Conservation (phyloP, 2,797 vertebrate species). For the Poeciliopsis paucimaculata region DNA sequence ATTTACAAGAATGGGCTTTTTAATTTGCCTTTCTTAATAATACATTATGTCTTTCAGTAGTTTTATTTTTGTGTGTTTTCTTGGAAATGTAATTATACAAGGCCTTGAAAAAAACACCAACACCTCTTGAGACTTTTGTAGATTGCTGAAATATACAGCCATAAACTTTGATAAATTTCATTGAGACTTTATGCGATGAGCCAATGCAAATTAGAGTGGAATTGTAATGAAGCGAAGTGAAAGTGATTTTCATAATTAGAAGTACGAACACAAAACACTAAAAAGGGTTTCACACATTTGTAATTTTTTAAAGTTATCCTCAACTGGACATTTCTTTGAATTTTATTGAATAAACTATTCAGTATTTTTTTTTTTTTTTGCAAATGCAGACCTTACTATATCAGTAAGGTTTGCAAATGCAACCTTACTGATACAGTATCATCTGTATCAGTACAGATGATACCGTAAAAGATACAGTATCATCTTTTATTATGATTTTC, state of each 20-base stretch:
- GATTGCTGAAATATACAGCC: neutral
- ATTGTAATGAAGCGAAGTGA: neutral
- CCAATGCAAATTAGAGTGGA: neutral
- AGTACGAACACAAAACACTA: neutral
- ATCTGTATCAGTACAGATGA: no score
- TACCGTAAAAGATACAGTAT: no score
- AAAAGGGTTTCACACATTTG: neutral
- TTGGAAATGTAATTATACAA: neutral
- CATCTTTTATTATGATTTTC: neutral
- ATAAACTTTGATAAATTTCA: neutral
- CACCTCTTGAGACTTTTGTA: neutral
- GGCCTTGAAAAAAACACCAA: neutral
- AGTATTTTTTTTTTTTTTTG: neutral
- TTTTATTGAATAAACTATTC: neutral
- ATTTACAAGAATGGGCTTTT: conserved; percentile 36
- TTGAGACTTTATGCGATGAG: neutral
- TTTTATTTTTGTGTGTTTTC: neutral
- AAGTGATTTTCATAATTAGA: neutral
- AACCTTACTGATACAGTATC: no score
- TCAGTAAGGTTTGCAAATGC: no score
- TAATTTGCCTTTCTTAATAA: conserved; percentile 19
- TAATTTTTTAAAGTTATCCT: neutral
- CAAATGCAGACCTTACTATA: neutral
- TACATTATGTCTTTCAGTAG: neutral
- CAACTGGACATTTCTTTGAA: neutral